These are phyloP conservation scores for Acanthurus tractus DNA, from an alignment of 2,797 vertebrate species.

Conservation along the genomic window DNA sequence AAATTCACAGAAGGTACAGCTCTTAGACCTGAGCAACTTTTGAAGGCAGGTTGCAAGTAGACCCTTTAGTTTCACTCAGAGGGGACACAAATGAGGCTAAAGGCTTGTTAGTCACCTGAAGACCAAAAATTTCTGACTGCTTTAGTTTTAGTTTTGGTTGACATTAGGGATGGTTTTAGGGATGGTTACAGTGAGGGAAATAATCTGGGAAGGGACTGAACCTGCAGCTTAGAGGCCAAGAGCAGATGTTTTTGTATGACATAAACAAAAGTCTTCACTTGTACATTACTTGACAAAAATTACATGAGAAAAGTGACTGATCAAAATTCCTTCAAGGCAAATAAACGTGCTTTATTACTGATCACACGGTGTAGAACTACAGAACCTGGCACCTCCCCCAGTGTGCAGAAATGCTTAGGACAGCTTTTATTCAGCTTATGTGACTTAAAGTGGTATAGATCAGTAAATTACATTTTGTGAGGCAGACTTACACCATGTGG, in stretches of 20 bases:
- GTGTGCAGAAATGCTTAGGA: neutral
- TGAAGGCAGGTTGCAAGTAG: neutral
- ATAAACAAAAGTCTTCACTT: neutral
- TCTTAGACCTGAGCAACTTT: neutral
- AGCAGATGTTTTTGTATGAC: neutral
- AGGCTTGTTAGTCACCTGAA: neutral
- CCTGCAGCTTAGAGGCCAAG: neutral
- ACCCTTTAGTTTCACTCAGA: neutral
- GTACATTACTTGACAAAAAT: too few species aligned
- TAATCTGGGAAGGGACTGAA: neutral
- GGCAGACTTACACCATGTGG: conserved; percentile 7
- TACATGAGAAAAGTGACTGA: neutral
- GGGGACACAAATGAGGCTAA: neutral
- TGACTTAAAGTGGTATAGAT: conserved; percentile 43
- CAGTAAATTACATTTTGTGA: conserved; percentile 44
- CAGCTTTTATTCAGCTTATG: conserved; percentile 11
- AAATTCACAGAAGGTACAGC: neutral
- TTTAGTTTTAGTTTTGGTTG: neutral
- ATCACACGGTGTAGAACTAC: neutral
- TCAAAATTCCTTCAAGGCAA: neutral
- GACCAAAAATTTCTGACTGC: neutral
- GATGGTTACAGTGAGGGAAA: neutral
- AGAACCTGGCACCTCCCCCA: neutral
- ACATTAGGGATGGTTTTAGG: neutral
- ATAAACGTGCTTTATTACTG: neutral